A percentile compares a stretch with the other conserved stretches of the same genome.
phyloP scores from a whole-genome alignment of 2,888 invertebrate species.

The Lutraria lutraria region DNA sequence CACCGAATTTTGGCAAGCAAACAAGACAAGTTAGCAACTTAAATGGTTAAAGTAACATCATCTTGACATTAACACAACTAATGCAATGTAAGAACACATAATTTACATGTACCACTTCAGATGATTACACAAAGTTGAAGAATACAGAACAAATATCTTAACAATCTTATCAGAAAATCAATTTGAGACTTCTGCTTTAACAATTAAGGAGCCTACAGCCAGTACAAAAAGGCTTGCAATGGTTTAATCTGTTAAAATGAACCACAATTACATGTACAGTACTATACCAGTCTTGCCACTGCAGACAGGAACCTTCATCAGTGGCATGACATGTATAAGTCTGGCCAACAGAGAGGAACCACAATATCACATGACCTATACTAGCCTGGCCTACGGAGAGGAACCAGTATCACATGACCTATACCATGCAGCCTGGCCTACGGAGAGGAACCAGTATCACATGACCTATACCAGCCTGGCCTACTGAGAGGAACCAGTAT shows the following conservation, averaged over 20 bases:
- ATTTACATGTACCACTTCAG: background rate
- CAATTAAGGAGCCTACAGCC: background rate
- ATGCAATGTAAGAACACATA: background rate
- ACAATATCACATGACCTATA: background rate
- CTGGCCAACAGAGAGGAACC: background rate
- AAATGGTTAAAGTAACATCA: background rate
- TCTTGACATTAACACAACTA: conserved; percentile 4
- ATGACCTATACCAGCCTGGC: no score
- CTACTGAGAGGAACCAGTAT: no score
- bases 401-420: no score
- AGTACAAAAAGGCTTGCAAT: no score
- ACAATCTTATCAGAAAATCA: background rate
- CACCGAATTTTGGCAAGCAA: background rate
- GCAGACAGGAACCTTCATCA: background rate
- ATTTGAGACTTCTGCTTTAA: background rate
- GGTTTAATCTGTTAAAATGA: no score
- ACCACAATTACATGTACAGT: background rate
- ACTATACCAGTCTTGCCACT: background rate
- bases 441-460: no score
- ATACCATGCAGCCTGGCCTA: no score
- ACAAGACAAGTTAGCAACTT: conserved; percentile 3
- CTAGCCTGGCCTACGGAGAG: background rate
- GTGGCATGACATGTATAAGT: background rate
- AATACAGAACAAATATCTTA: background rate
- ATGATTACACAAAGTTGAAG: background rate